phyloP scores from a whole-genome alignment of 1,140 invertebrate species.

The Eumeta japonica region DNA sequence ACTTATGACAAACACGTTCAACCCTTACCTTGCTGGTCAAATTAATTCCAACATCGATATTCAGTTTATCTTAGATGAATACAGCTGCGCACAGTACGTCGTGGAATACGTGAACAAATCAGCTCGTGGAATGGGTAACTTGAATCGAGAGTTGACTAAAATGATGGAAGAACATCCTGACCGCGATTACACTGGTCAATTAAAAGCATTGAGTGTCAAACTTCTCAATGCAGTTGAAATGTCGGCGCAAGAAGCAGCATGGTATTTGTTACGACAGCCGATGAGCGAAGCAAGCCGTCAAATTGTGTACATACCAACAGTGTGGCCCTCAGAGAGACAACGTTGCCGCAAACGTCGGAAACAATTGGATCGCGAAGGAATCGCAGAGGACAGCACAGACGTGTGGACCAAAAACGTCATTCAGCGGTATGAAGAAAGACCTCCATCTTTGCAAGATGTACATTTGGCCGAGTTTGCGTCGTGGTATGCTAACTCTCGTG shows the following conservation, averaged over 20 bases:
- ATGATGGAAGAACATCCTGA: conserved; percentile 34
- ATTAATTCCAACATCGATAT: conserved; percentile 27
- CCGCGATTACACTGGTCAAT: conserved; percentile 17
- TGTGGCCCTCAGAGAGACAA: conserved; percentile 33
- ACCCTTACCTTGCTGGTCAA: conserved; percentile 26
- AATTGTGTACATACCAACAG: conserved; percentile 35
- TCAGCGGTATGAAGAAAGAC: conserved; percentile 16
- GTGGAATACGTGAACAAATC: conserved; percentile 27
- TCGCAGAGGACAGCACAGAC: conserved; percentile 24
- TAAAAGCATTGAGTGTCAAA: conserved; percentile 32
- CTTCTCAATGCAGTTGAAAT: conserved; percentile 40
- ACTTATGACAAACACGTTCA: conserved; percentile 32
- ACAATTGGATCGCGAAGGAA: conserved; percentile 23
- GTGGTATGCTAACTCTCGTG: conserved; percentile 13
- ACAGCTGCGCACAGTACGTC: conserved; percentile 25
- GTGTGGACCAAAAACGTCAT: conserved; percentile 17
- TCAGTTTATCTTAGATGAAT: no score
- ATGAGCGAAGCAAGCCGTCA: no score
- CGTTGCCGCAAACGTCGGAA: conserved; percentile 23
- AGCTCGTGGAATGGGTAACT: no score
- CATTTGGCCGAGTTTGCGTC: conserved; percentile 23
- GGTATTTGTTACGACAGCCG: conserved; percentile 31
- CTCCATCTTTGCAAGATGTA: conserved; percentile 13
- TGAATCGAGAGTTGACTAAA: conserved; percentile 27
- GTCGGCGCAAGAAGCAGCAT: conserved; percentile 44